phyloP scores from a whole-genome alignment of 2,113 vertebrate species.

The Bubalus kerabau region DNA sequence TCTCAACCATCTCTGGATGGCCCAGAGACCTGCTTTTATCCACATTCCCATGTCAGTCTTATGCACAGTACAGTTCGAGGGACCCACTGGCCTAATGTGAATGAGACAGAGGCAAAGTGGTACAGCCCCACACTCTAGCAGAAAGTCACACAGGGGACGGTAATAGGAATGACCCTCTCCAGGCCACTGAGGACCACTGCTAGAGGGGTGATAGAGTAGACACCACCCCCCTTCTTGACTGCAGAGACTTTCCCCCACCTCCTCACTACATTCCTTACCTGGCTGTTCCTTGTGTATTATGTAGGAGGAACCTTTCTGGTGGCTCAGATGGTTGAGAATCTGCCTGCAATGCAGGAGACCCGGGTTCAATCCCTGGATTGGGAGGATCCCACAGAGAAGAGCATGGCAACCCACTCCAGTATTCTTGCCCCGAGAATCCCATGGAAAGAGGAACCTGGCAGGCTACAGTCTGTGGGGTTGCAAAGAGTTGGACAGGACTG shows the following conservation, averaged over 20 bases:
- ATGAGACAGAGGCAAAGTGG: not conserved
- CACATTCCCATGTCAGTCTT: not conserved
- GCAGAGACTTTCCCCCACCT: not conserved
- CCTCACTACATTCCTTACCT: not conserved
- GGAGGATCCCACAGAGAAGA: not conserved
- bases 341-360: not conserved
- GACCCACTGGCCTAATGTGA: not conserved
- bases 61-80: not conserved
- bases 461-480: not conserved
- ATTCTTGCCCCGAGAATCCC: not conserved
- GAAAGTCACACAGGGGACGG: not conserved
- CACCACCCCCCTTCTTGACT: not conserved
- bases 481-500: not conserved
- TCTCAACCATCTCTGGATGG: not conserved
- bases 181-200: not conserved
- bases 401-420: not conserved
- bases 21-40: not conserved
- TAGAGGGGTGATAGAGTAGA: not conserved
- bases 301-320: not conserved
- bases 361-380: not conserved
- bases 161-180: not conserved
- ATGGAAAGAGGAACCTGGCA: not conserved
- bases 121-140: rapidly evolving
- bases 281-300: not conserved
- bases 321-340: not conserved